Percentiles rank a stretch among this genome's conserved stretches.
Evolutionary conservation across 23 tunicate genomes (phyloP).

Genomic region (Oikopleura albicans): DNA sequence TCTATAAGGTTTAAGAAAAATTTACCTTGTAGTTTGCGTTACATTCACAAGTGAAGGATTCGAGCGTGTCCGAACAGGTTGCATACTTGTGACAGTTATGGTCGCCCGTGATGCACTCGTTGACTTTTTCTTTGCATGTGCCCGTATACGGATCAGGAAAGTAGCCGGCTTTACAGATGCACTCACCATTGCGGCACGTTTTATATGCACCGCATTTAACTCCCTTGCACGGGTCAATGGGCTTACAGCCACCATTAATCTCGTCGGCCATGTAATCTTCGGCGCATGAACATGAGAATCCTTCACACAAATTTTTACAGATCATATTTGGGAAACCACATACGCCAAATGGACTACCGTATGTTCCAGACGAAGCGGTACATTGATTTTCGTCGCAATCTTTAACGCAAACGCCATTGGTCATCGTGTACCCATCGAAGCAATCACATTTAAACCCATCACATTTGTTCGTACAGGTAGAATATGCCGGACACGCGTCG

Average conservation of each 20-base stretch:
- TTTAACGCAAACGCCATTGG: background rate
- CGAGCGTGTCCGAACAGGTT: background rate
- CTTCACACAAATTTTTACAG: background rate
- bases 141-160: background rate
- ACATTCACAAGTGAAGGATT: background rate
- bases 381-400: conserved; percentile 1
- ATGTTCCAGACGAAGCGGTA: background rate
- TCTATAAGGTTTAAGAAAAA: too few species aligned
- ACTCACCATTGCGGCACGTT: background rate
- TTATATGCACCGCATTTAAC: background rate
- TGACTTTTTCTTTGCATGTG: background rate
- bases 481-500: background rate
- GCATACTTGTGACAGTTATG: background rate
- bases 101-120: background rate
- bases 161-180: background rate
- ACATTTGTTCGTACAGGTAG: background rate
- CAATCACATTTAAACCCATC: background rate
- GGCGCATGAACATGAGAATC: background rate
- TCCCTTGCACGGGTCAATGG: background rate
- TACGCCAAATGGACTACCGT: background rate
- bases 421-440: background rate
- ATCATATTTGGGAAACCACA: background rate
- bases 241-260: background rate
- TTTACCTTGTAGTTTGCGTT: background rate
- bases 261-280: background rate